Evolutionary conservation across 2,113 vertebrate genomes (phyloP), one percentile per base, ranked within the genome.

Genomic region (Myotis yumanensis): DNA sequence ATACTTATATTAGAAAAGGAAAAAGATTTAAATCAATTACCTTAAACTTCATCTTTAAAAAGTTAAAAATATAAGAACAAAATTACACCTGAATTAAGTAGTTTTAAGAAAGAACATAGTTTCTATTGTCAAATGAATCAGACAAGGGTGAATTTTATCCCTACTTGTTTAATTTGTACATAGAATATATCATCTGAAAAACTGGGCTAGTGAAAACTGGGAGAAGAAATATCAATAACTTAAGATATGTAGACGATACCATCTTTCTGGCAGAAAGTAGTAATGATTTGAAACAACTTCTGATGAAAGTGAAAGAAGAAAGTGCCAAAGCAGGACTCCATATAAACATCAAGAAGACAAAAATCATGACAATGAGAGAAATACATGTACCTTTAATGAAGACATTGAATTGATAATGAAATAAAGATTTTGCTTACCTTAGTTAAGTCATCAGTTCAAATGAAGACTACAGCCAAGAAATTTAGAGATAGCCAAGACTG

Each of bases 81-180:
- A 90, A 87, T 48, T 84, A 81, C 18, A 92, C 30, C 12, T 57
- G 86, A 97, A 72, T 83, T 90, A 80, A 92, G 20, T 81, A 51
- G 28, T 73, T 81, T 79, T 54, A 79, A 79, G 51, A 12, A 37
- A 79, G 20, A 79, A 79, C n/a, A n/a, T 35, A 79, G 51, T 54
- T 52, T 81, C 25, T 62, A 62, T 82, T 5, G 16, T 15, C 54
- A 62, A 43, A 62, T 25, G 54, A 30, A 25, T 43, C 54, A 62
- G 79, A 82, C 35, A 43, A 62, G 79, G 25, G 16, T 82, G 5
- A 5, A 82, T 62, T 40, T 43, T 62, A 20, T 82, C 25, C 25
- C 25, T 40, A 30, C 30, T 62, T 43, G 54, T 18, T 82, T 82
- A 62, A 59, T 82, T 37, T 62, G 15, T 43, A 62, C 5, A 4